These are phyloP conservation scores for Drosophila tripunctata DNA, from an alignment of 2,888 invertebrate genomes.

Conservation along the genomic window DNA sequence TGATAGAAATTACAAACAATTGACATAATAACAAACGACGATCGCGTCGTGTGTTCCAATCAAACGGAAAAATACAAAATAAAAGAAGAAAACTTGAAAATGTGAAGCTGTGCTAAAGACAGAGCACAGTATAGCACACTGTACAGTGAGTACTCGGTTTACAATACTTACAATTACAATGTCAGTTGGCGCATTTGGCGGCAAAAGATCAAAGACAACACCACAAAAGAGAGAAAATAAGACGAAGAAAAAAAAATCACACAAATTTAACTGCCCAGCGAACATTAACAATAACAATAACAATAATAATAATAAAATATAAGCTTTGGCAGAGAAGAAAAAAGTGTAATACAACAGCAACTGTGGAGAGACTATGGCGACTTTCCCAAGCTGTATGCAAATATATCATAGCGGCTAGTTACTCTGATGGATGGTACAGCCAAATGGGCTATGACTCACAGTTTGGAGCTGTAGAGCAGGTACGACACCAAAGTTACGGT, in stretches of 20 bases:
- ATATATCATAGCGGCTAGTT: constrained; percentile 74
- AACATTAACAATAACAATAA: constrained; percentile 57
- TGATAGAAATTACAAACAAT: constrained; percentile 61
- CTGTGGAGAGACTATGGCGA: constrained; percentile 26
- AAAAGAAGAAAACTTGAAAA: constrained; percentile 37
- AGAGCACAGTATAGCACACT: constrained; percentile 8
- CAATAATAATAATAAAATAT: constrained; percentile 56
- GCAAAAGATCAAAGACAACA: constrained; percentile 68
- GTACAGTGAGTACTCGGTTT: constrained; percentile 20
- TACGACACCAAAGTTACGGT: constrained; percentile 77
- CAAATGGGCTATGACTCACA: constrained; percentile 73
- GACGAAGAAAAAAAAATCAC: constrained; percentile 49
- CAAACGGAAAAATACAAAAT: constrained; percentile 22
- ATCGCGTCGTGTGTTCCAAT: constrained; percentile 36
- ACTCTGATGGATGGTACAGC: constrained; percentile 74
- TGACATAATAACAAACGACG: constrained; percentile 61
- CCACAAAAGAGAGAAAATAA: constrained; percentile 46
- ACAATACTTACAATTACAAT: constrained; percentile 66
- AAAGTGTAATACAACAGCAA: constrained; percentile 34
- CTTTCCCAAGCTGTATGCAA: constrained; percentile 76
- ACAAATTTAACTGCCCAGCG: constrained; percentile 62
- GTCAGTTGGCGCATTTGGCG: constrained; percentile 62
- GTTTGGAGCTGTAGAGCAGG: constrained; percentile 51
- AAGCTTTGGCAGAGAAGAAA: constrained; percentile 56
- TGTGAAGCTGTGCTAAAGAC: constrained; percentile 21